phyloP scores from a whole-genome alignment of 2,113 vertebrate species.

The Ginglymostoma cirratum region DNA sequence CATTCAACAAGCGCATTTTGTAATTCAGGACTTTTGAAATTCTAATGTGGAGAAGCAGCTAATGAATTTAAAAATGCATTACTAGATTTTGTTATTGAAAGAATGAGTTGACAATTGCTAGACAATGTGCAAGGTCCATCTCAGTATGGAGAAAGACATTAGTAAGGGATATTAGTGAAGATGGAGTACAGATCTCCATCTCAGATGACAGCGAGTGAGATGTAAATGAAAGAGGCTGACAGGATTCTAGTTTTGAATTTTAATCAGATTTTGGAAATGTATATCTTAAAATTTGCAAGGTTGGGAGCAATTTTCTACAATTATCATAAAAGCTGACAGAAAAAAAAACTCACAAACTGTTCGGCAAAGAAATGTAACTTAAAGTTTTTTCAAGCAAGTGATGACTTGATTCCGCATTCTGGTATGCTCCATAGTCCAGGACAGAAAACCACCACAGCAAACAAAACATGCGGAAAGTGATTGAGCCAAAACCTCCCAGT shows the following conservation, averaged over 20 bases:
- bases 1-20: neutral
- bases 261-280: neutral
- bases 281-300: neutral
- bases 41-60: neutral
- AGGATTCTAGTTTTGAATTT: neutral
- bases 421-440: neutral
- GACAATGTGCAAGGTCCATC: neutral
- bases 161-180: no score
- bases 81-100: neutral
- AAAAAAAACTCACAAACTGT: neutral
- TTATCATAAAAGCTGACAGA: neutral
- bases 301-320: neutral
- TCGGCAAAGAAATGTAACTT: neutral
- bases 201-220: neutral
- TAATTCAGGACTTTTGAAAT: neutral
- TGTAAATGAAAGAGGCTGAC: neutral
- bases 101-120: neutral
- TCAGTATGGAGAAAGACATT: neutral
- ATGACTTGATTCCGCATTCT: neutral
- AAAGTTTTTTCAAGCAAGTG: neutral
- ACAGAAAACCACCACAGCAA: neutral
- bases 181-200: no score
- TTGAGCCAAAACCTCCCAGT: neutral
- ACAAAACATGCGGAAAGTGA: neutral
- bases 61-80: neutral